Evolutionary conservation across 1,140 invertebrate genomes (phyloP), one percentile per base, ranked within the genome.

Genomic region (Zaprionus camerounensis): DNA sequence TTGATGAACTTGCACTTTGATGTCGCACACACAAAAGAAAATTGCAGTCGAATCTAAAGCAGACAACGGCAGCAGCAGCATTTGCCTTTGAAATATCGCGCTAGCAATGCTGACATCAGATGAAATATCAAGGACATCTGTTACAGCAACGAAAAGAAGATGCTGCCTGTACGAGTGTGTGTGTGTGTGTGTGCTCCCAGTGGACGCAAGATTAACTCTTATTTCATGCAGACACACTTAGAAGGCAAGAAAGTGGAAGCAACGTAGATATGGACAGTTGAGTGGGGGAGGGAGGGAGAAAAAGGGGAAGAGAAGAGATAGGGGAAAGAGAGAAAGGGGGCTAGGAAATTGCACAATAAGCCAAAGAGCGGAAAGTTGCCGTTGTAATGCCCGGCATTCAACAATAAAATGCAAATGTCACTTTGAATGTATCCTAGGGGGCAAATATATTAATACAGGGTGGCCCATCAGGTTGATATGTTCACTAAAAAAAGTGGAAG

Each of bases 41-140:
- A 76, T 76, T 81, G 80, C 80, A 82, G 59, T 66, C 59, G 67
- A 80, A 77, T 62, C 64, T 58, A 70, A 64, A 71, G 57, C 34
- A 77, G 46, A 62, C 31, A 34, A 9, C 65, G 65, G 53, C 63
- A 73, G 61, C 12, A 38, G 36, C 65, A 71, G 53, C 58, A 74
- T 71, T 73, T 77, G 65, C 76, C 58, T 78, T 78, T 78, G 69
- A 77, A 72, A 79, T 72, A 76, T 72, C 66, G 71, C 66, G 71
- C 71, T 20, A 65, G 71, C 71, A 70, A 26, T 24, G 55, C 41
- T 49, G 38, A 34, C 65, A 63, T 62, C 66, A 80, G 80, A 82
- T 80, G 80, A 82, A 82, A 80, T 77, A 82, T 82, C 80, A 82
- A 82, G 78, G 77, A 82, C 80, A 82, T 80, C 80, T 82, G 80